Evolutionary conservation across 2,888 invertebrate species (phyloP), one percentile per base, ranked within the genome.

Genomic region (Cosmia pyralina): DNA sequence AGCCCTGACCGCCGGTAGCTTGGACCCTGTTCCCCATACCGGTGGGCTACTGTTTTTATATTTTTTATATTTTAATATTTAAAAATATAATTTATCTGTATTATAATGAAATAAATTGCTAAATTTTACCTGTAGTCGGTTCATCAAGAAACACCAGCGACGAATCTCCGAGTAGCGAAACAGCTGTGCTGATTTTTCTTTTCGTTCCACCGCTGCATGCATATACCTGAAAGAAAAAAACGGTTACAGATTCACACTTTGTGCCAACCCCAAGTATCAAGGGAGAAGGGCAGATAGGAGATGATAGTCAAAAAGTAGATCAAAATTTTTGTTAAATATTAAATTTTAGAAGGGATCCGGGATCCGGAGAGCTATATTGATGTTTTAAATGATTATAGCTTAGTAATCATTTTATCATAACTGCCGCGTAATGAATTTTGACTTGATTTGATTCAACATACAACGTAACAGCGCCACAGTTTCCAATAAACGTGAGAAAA

Each of bases 201-300:
- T 97, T 98, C 80, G 98, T 98, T 22, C 98, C 98, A 34, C 98
- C 98, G 88, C 98, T 98, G 88, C 97, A 97, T 79, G 96, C 94
- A 64, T 93, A 92, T 0, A 97, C 96, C 96, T 96, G 84, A 70
- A 78, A 58, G 10, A 28, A 19, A n/a, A 64, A 38, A 58, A 17
- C 0, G 11, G 1, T 22, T 13, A n/a, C 7, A 44, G 13, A 22
- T 44, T 38, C 44, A n/a, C 8, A 44, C 28, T n/a, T 70, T 22
- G 52, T 52, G 28, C 13, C 10, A 34, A n/a, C n/a, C 28, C 0
- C 17, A 46, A 38, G 46, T n/a, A 13, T 34, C 11, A 10, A 8
- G 10, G 28, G n/a, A 59, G 15, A 19, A 6, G 6, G 6, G 5
- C 15, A 59, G 28, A 28, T 28, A 22, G 7, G 17, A 22, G 53